Base-by-base conservation (phyloP, 2,888 invertebrate genomes). In the Laspeyria flexula region DNA sequence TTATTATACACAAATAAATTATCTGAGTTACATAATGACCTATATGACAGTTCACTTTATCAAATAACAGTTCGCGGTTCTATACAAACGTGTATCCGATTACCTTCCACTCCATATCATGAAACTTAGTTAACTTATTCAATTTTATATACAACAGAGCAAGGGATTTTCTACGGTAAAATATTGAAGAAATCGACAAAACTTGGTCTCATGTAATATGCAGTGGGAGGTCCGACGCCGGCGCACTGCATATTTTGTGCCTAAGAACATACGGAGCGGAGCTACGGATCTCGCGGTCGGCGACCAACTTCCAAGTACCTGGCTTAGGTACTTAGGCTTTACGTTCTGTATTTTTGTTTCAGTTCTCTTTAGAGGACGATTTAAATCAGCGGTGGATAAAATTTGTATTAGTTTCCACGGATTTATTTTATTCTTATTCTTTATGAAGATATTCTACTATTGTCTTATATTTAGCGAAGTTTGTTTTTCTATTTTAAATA, bases 191-290 rank as follows among this genome's bases (percentile, higher is more conserved):
- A 85, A 87, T 86, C 80, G 83, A 81, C 74, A 79, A 80, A 86
- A 88, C 79, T 88, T 88, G 78, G 73, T 72, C 86, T 89, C 88
- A 89, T 89, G 86, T 85, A 88, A 88, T 87, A 90, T 90, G 87
- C 89, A 90, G 76, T 68, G 71, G 70, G 71, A 75, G 73, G 75
- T 71, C 73, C 72, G 65, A 70, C 65, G 65, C 71, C 72, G 69
- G 69, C 72, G 77, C 73, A 74, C 72, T 76, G 88, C 85, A 88
- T 86, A 87, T 84, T 85, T 86, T 77, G 77, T 63, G 69, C 62
- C 65, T 61, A 75, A 75, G 76, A 77, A 47, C 16, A 38, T 41
- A n/a, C 18, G 12, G 21, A 12, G 5, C 10, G 12, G 7, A 30
- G 71, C 73, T 16, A 9, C 10, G 12, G 7, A 30, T 71, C 73